A percentile compares a stretch with the other conserved stretches of the same genome.
Evolutionary conservation across 2,113 vertebrate genomes (phyloP).

Genomic region (Struthio camelus): DNA sequence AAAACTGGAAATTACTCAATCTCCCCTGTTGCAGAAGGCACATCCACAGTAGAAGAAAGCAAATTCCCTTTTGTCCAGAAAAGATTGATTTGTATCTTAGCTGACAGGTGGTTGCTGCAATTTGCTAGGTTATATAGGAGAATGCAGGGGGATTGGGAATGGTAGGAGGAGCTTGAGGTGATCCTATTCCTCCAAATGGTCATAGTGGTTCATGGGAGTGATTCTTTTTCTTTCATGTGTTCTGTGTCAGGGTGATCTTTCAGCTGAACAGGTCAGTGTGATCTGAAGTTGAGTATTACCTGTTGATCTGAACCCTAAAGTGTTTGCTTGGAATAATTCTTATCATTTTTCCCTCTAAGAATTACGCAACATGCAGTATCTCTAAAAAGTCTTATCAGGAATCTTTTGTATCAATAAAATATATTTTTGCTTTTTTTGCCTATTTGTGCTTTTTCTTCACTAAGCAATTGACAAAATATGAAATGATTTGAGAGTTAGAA

Average conservation of each 20-base stretch:
- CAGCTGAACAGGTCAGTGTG: conserved; percentile 30
- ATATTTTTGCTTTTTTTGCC: background rate
- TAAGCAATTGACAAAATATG: background rate
- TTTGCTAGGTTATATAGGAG: background rate
- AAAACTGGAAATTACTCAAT: background rate
- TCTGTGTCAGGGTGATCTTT: conserved; percentile 50
- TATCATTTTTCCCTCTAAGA: background rate
- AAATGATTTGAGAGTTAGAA: background rate
- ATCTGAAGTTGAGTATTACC: conserved; percentile 37
- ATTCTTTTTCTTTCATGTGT: background rate
- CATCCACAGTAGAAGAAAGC: background rate
- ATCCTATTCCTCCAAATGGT: background rate
- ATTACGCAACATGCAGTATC: conserved; percentile 23
- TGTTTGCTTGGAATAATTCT: conserved; percentile 47
- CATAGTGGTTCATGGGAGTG: background rate
- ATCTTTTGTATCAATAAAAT: background rate
- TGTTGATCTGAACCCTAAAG: conserved; percentile 27
- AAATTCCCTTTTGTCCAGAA: background rate
- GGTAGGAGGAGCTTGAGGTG: background rate
- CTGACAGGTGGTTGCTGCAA: background rate
- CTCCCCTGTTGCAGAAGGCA: background rate
- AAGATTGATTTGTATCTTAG: background rate
- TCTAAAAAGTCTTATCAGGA: background rate
- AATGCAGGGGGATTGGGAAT: background rate
- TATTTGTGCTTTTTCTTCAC: background rate